Base-by-base conservation (phyloP, 2,888 invertebrate genomes). In the Iselma pallidipennis region DNA sequence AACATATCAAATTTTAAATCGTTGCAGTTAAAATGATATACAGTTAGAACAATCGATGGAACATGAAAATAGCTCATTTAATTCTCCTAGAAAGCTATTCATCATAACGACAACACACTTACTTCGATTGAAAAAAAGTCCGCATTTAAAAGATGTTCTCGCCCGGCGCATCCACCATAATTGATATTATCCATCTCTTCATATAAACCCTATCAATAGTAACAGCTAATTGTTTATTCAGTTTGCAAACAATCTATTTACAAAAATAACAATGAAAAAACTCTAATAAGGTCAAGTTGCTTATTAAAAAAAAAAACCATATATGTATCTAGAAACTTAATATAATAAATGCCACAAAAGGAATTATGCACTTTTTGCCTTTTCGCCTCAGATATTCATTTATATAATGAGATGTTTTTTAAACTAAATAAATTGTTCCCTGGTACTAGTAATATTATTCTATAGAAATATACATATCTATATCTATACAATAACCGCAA, bases 131-230 rank as follows among this genome's bases (percentile, higher is more conserved):
- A 37, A 45, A 45, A 45, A 23, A 45, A 3, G n/a, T 21, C 12
- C 21, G n/a, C n/a, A 23, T 19, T 21, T 23, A 10, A 45, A 45
- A 9, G 19, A n/a, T 21, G 21, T 21, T 12, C 4, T 45, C 45
- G n/a, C 45, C 45, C 45, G 45, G 28, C 52, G 29, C 52, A 16
- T 52, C 52, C 52, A 52, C 52, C 52, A 52, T 52, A 31, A 29
- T 51, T 28, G 31, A 26, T 51, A 31, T 1, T 9, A 10, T 3
- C 26, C 14, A 5, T 26, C 10, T 37, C 37, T n/a, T 6, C 21
- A 19, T 45, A 4, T 21, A 19, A 6, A 1, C 10, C 10, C 45
- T 45, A 45, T 45, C 19, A 45, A 45, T 45, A 45, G 45, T 25
- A 25, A 25, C 12, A 21, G 21, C 45, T 21, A 45, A 45, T 45